phyloP scores from a whole-genome alignment of 1,140 invertebrate species.

The Heliconius congener region DNA sequence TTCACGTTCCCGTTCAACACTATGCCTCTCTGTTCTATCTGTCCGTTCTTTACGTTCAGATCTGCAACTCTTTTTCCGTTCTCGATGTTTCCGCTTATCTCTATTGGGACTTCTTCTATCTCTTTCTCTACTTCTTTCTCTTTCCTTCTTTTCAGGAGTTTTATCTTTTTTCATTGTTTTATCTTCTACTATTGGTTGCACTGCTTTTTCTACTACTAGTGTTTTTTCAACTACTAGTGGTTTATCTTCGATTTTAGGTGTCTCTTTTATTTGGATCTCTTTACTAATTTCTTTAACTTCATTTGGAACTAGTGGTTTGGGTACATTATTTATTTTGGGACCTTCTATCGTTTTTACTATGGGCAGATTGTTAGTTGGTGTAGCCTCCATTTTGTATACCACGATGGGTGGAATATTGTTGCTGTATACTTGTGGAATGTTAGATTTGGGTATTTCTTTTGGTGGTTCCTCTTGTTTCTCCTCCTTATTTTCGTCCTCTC shows the following conservation, averaged over 20 bases:
- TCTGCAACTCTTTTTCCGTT: slow-evolving; percentile 56
- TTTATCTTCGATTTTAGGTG: slow-evolving; percentile 25
- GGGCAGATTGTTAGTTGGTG: slow-evolving; percentile 47
- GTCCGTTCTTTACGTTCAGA: slow-evolving; percentile 50
- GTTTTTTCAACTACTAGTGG: neutral
- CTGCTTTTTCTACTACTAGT: neutral
- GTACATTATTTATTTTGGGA: slow-evolving; percentile 21
- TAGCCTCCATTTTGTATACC: slow-evolving; percentile 67
- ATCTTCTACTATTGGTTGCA: slow-evolving; percentile 36
- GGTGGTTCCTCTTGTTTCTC: slow-evolving; percentile 44
- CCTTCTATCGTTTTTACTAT: slow-evolving; percentile 51
- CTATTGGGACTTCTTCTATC: slow-evolving; percentile 46
- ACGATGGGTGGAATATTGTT: slow-evolving; percentile 57
- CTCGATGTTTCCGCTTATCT: slow-evolving; percentile 57
- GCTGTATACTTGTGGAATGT: slow-evolving; percentile 38
- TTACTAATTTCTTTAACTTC: slow-evolving; percentile 47
- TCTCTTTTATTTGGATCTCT: slow-evolving; percentile 26
- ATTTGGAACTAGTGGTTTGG: slow-evolving; percentile 20
- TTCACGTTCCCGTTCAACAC: slow-evolving; percentile 46
- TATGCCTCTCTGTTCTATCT: slow-evolving; percentile 45
- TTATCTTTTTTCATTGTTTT: slow-evolving; percentile 27
- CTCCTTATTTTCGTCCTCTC: slow-evolving; percentile 73
- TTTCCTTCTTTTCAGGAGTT: slow-evolving; percentile 42
- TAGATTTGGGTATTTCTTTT: slow-evolving; percentile 47
- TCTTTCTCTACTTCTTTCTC: slow-evolving; percentile 34